Evolutionary conservation across 2,888 invertebrate species (phyloP).

Genomic region (Drosophila koepferae): DNA sequence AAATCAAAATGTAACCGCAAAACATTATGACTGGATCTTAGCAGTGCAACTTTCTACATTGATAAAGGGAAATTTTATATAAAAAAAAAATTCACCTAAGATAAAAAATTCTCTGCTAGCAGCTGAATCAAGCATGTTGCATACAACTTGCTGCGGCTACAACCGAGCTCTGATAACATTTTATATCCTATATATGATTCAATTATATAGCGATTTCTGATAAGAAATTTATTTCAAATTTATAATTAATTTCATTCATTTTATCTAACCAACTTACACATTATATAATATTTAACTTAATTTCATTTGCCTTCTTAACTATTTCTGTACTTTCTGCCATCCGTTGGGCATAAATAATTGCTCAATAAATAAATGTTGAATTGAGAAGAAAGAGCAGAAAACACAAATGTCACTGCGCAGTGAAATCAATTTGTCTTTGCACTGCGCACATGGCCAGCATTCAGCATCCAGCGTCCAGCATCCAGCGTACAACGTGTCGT

Average conservation of each 20-base stretch:
- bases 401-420: slow-evolving; percentile 41
- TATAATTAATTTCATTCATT: not conserved
- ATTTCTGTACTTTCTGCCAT: not conserved
- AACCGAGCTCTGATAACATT: not conserved
- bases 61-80: slow-evolving; percentile 18
- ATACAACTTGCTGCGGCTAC: not conserved
- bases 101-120: not conserved
- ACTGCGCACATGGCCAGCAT: slow-evolving; percentile 37
- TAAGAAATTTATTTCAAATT: no score
- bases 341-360: slow-evolving; percentile 51
- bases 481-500: slow-evolving; percentile 58
- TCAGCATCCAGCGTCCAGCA: not conserved
- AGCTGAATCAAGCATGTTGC: slow-evolving; percentile 5
- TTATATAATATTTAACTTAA: not conserved
- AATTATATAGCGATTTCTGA: no score
- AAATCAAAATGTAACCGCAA: no score
- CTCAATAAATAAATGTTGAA: slow-evolving; percentile 56
- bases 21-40: not conserved
- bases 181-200: not conserved
- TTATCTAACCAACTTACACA: not conserved
- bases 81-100: no score
- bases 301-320: not conserved
- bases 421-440: slow-evolving; percentile 71
- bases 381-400: slow-evolving; percentile 14
- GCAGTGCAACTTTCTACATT: no score